Evolutionary conservation across 2,113 vertebrate genomes (phyloP).

Genomic region (Haplotaxodon microlepis): DNA sequence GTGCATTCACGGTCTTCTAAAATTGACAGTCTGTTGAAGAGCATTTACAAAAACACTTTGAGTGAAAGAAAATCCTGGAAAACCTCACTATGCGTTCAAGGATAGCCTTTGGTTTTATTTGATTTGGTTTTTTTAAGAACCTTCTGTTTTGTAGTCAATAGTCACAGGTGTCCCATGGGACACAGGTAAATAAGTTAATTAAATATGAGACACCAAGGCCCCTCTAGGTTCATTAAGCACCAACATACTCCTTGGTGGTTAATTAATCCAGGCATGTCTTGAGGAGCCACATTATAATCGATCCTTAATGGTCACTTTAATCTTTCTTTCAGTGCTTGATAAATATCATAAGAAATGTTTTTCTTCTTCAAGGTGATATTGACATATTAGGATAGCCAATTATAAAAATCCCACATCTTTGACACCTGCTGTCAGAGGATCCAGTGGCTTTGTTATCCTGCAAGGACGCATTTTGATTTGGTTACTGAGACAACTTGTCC

Average conservation of each 20-base stretch:
- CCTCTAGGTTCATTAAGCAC: background rate
- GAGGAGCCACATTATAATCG: background rate
- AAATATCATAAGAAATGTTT: background rate
- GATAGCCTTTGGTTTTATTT: background rate
- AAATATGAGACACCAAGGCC: background rate
- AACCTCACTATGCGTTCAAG: background rate
- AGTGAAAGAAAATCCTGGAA: background rate
- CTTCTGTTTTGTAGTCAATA: background rate
- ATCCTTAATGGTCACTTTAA: background rate
- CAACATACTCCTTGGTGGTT: background rate
- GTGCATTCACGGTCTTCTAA: background rate
- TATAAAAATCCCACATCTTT: background rate
- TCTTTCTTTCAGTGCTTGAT: background rate
- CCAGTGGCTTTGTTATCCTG: background rate
- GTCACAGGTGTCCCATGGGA: background rate
- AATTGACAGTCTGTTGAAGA: background rate
- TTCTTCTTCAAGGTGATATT: background rate
- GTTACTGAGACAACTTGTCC: background rate
- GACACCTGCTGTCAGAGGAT: background rate
- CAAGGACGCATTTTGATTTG: background rate
- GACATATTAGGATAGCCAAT: background rate
- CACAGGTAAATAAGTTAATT: background rate
- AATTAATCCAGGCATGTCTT: background rate
- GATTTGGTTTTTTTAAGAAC: too few relatives aligned
- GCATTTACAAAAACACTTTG: background rate